Conservation (phyloP, 2,888 invertebrate species). For the Callyntrura sp. region DNA sequence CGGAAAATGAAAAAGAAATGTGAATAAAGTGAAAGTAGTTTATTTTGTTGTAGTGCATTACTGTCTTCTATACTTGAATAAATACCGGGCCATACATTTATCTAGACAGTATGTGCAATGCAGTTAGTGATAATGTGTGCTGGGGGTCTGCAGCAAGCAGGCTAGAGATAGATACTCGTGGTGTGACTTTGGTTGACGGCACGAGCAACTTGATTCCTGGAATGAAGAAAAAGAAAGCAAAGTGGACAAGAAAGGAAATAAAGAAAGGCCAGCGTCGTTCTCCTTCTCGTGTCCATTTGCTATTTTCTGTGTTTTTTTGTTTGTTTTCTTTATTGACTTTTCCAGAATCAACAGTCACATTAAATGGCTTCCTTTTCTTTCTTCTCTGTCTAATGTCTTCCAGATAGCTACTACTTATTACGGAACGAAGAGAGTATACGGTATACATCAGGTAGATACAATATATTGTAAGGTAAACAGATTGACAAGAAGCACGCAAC, state of each 20-base stretch:
- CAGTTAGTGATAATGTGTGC: no score
- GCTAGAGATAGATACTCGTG: conserved; percentile 13
- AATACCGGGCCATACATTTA: no score
- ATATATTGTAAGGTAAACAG: conserved; percentile 8
- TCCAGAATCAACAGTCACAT: conserved; percentile 73
- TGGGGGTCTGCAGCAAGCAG: not conserved
- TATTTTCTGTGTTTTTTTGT: conserved; percentile 20
- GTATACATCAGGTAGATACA: not conserved
- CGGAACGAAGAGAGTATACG: not conserved
- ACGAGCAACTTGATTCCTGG: conserved; percentile 6
- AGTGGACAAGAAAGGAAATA: conserved; percentile 29
- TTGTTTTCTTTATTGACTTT: conserved; percentile 71
- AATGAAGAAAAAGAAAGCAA: conserved; percentile 1
- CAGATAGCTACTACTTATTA: not conserved
- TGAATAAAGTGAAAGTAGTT: conserved; percentile 34
- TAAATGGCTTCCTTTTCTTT: conserved; percentile 51
- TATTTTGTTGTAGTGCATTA: conserved; percentile 19
- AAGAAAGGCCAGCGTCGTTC: conserved; percentile 28
- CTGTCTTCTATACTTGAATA: conserved; percentile 42
- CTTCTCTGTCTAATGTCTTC: not conserved
- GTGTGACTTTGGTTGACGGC: conserved; percentile 37
- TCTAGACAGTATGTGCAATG: not conserved
- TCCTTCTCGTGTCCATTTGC: conserved; percentile 16
- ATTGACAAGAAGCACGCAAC: conserved; percentile 37
- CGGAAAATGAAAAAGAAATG: not conserved